Base-by-base conservation (phyloP, 2,797 vertebrate species). In the Nyctibius grandis region DNA sequence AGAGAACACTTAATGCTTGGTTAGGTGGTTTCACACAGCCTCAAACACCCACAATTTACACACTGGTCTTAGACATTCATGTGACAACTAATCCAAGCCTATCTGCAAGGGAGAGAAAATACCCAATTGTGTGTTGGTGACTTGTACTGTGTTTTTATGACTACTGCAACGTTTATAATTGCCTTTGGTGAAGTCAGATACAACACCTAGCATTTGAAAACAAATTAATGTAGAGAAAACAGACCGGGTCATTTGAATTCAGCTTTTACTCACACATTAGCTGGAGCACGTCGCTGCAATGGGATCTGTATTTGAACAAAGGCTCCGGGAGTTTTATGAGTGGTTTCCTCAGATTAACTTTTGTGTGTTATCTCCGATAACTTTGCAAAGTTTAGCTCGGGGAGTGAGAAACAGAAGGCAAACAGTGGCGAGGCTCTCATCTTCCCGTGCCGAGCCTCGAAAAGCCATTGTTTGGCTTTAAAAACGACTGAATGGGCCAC, bases 401-500 rank as follows among this genome's bases (percentile, higher is more conserved):
- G 22, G 45, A 56, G 42, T 1, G 7, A 34, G 21, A 22, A 51
- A 4, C 44, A 31, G 70, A 31, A 19, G 11, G 23, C 25, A 5
- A 11, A 6, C 13, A 9, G 19, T 2, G 11, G 25, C 21, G 9
- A 21, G 51, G 26, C 56, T 54, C 12, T 28, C 33, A 0, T 6
- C 60, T 15, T 17, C 29, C 33, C 8, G 0, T 0, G 29, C 2
- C 18, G 4, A 64, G 36, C 36, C n/a, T 40, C 5, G 5, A 10
- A 10, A 12, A 48, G 14, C 33, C 6, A 3, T 6, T 3, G 8
- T 2, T 5, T 3, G 36, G 16, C 72, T 65, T n/a, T 15, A 5
- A 10, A 28, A 7, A 2, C 5, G 2, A 6, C 26, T 1, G 42
- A 9, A 5, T 6, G 6, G 50, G 17, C 45, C 15, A 1, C 10